Evolutionary conservation across 2,888 invertebrate species (phyloP).

Genomic region (Aporophyla nigra): DNA sequence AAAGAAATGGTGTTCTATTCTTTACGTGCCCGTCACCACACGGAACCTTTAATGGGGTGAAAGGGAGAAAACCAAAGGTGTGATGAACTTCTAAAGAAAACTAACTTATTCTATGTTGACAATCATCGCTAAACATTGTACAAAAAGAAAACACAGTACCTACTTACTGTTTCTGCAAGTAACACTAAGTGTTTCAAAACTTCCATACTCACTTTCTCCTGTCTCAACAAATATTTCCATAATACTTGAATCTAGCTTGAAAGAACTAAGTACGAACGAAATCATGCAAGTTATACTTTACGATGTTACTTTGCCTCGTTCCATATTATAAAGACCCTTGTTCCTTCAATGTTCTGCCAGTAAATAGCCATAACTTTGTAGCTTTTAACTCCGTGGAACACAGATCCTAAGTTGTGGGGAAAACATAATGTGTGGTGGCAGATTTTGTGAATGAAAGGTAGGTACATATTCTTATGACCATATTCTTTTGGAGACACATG

Average conservation of each 20-base stretch:
- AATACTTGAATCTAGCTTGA: slow-evolving; percentile 5
- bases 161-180: too few relatives aligned
- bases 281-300: slow-evolving; percentile 15
- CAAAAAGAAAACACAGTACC: neutral
- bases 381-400: slow-evolving; percentile 1
- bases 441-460: neutral
- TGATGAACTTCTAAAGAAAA: neutral
- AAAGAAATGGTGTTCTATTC: too few relatives aligned
- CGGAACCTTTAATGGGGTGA: too few relatives aligned
- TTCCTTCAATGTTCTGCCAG: slow-evolving; percentile 13
- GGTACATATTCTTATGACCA: neutral
- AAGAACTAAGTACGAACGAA: neutral
- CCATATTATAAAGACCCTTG: slow-evolving; percentile 2
- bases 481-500: neutral
- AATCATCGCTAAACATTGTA: neutral
- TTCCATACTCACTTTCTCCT: neutral
- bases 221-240: neutral
- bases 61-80: neutral
- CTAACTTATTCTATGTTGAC: neutral
- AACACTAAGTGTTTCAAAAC: slow-evolving; percentile 21
- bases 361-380: slow-evolving; percentile 24
- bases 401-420: neutral
- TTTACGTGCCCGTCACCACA: too few relatives aligned
- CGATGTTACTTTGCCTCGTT: slow-evolving; percentile 7
- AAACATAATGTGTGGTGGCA: neutral